Conservation (phyloP, 2,113 vertebrate species). For the Cyprinodon variegatus region DNA sequence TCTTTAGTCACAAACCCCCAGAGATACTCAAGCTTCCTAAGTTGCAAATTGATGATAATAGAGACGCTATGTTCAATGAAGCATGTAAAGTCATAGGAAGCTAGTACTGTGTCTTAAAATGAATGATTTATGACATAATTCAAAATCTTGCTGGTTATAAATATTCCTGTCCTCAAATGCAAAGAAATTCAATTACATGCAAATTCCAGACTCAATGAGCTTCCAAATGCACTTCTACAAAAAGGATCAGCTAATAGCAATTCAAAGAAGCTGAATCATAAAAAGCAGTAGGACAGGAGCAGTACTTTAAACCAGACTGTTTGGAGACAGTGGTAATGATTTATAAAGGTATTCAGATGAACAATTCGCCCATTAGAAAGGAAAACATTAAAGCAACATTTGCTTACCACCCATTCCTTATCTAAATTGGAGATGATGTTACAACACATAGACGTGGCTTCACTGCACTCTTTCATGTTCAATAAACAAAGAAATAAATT, state of each 20-base stretch:
- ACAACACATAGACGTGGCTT: conserved; percentile 17
- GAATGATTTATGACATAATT: not conserved
- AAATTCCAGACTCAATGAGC: conserved; percentile 22
- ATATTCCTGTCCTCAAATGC: conserved; percentile 3
- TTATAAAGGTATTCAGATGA: conserved; percentile 70
- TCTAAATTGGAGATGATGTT: conserved; percentile 67
- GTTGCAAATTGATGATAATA: not conserved
- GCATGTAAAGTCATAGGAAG: not conserved
- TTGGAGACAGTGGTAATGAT: conserved; percentile 62
- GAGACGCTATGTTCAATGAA: not conserved
- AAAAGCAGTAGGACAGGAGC: conserved; percentile 20
- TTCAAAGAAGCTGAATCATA: conserved; percentile 57
- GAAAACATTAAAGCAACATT: conserved; percentile 63
- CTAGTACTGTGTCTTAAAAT: not conserved
- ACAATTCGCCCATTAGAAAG: conserved; percentile 72
- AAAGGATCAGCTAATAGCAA: conserved; percentile 30
- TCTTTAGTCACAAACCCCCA: not conserved
- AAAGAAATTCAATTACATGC: conserved; percentile 30
- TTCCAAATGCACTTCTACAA: conserved; percentile 23
- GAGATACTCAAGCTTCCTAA: not conserved
- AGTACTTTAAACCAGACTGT: conserved; percentile 40
- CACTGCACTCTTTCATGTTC: conserved; percentile 34
- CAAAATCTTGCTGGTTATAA: conserved; percentile 5
- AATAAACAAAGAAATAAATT: conserved; percentile 35
- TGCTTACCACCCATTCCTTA: conserved; percentile 47